Conservation (phyloP, 2,888 invertebrate species). For the Drosophila yooni region DNA sequence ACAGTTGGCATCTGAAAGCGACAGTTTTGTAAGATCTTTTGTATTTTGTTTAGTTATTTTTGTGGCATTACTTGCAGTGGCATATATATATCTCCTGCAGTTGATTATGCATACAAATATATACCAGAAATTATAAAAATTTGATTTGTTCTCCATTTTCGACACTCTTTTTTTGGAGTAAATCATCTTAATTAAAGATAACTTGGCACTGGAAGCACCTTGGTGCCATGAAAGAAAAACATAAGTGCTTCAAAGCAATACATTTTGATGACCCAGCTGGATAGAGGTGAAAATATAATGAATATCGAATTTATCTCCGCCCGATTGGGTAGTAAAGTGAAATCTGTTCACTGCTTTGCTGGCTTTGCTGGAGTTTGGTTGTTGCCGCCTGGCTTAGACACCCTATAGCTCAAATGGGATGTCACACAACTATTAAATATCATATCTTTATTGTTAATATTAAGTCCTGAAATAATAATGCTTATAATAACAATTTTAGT, state of each 20-base stretch:
- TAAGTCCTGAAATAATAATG: background rate
- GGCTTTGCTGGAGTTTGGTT: background rate
- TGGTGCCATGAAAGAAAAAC: background rate
- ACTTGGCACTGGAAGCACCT: background rate
- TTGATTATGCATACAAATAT: too few species aligned
- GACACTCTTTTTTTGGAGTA: background rate
- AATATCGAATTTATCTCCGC: background rate
- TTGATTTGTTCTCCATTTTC: background rate
- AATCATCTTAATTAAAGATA: background rate
- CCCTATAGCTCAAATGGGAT: background rate
- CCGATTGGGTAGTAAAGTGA: background rate
- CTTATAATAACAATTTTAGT: background rate
- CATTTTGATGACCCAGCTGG: background rate
- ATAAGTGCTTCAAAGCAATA: background rate
- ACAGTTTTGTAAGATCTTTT: constrained; percentile 1
- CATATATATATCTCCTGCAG: background rate
- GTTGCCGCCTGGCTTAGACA: background rate
- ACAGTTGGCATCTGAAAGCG: constrained; percentile 5
- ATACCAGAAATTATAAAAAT: background rate
- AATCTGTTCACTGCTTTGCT: background rate
- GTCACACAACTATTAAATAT: background rate
- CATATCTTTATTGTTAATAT: background rate
- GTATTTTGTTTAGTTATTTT: background rate
- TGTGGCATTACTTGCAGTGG: background rate
- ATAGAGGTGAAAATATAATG: background rate